Base-by-base conservation (phyloP, 2,888 invertebrate genomes). In the Acronicta leporina region DNA sequence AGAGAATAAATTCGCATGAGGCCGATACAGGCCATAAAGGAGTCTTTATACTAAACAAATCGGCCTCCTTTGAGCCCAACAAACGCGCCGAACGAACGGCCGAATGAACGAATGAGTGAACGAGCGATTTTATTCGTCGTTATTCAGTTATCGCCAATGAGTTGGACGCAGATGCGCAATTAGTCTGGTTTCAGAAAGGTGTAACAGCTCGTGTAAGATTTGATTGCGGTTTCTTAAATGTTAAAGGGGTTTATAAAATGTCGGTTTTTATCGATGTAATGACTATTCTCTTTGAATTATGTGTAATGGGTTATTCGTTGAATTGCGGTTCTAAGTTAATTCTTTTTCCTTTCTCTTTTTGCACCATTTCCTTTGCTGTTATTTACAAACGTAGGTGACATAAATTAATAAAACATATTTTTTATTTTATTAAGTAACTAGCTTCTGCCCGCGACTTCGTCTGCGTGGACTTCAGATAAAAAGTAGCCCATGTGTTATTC, bases 41-140 rank as follows among this genome's bases (percentile, higher is more conserved):
- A 88, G 84, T 87, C 92, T 94, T 94, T 93, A 92, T 92, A 88
- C 90, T 89, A 92, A 92, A 94, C 92, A 94, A 94, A 92, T 94
- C 94, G 94, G 94, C 86, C 83, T 87, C 88, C 90, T 94, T 94
- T 93, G 92, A 89, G 83, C 74, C 68, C 62, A 70, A 87, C 92
- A 93, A 92, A 92, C 80, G 87, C 62, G 83, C 94, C 93, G 92
- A 73, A 64, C 84, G 68, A 67, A 66, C 84, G 77, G 82, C 81
- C 83, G 83, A 86, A 75, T 86, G 86, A 83, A 80, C 82, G 83
- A 51, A 63, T 83, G 79, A 83, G 82, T 84, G 83, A 86, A 79
- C 87, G 86, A 83, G 80, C 83, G 82, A 87, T 89, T 91, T 92
- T 91, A 89, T 91, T 88, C 87, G 87, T 88, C 87, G 84, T 86